Evolutionary conservation across 2,888 invertebrate species (phyloP), one percentile per base, ranked within the genome.

Genomic region (Coremacera marginata): DNA sequence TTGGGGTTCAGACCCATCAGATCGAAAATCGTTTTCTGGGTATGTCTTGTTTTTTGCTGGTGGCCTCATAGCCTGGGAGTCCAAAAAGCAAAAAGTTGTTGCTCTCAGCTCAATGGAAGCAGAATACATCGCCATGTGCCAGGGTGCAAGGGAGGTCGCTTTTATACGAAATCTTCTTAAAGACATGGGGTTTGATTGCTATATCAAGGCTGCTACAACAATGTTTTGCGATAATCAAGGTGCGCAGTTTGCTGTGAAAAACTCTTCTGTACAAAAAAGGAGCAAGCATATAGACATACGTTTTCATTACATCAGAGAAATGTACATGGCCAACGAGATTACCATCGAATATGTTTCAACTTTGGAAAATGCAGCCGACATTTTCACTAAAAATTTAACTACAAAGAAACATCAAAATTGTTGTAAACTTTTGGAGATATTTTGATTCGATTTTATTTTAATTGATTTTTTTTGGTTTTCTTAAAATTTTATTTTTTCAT

Each of bases 11-110:
- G n/a, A n/a, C n/a, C n/a, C n/a, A 25, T 63, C 75, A 4, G n/a
- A n/a, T n/a, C n/a, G n/a, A n/a, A 80, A 73, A 31, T 80, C 78
- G 0, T 78, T 77, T 11, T 65, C 55, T n/a, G 77, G 70, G 19
- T 72, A 57, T 9, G 70, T 55, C n/a, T 14, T 77, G n/a, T 65
- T 75, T 51, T 70, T 75, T 27, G 60, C n/a, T 49, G 77, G 65
- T 25, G 37, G 37, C 34, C 70, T 19, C 14, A 75, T 65, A 37
- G 74, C 68, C 16, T 62, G 70, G 74, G 74, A 74, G 37, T 70
- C 70, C 34, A 77, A 74, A 74, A 71, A 75, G 62, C 70, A 75
- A 49, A 31, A 44, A 1, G 19, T 75, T 16, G 71, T 71, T 57
- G 51, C 75, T 0, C 19, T 77, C 14, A 77, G 68, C n/a, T 67